Evolutionary conservation across 1,140 invertebrate species (phyloP).

Genomic region (Drosophila seguyi): DNA sequence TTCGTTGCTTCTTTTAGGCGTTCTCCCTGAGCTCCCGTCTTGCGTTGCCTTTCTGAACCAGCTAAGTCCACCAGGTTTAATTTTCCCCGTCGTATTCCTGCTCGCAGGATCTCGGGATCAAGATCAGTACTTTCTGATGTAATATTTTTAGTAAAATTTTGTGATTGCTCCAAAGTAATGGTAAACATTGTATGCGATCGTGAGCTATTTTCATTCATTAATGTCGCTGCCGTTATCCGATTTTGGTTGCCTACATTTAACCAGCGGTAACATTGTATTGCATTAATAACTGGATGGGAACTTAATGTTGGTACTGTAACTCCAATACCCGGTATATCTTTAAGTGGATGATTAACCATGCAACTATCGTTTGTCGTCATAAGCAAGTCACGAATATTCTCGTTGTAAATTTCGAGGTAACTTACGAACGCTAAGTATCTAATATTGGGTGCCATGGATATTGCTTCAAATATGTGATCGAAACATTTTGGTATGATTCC

Average conservation of each 20-base stretch:
- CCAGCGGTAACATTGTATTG: slow-evolving; percentile 91
- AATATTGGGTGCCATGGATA: slow-evolving; percentile 91
- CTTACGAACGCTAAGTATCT: slow-evolving; percentile 96
- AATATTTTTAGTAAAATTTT: not conserved
- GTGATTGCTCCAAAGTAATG: slow-evolving; percentile 92
- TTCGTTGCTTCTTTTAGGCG: slow-evolving; percentile 97
- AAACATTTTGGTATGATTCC: slow-evolving; percentile 95
- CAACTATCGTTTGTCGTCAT: slow-evolving; percentile 46
- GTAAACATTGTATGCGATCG: slow-evolving; percentile 97
- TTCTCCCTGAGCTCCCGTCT: slow-evolving; percentile 95
- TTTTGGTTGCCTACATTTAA: slow-evolving; percentile 92
- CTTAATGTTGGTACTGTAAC: slow-evolving; percentile 90
- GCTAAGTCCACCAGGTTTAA: slow-evolving; percentile 94
- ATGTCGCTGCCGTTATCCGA: slow-evolving; percentile 93
- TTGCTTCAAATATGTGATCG: slow-evolving; percentile 97
- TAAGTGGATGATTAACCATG: slow-evolving; percentile 87
- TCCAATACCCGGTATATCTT: slow-evolving; percentile 92
- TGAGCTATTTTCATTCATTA: slow-evolving; percentile 97
- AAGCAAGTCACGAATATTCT: slow-evolving; percentile 92
- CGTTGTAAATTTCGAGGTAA: slow-evolving; percentile 97
- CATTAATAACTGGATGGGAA: slow-evolving; percentile 85
- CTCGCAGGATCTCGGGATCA: not conserved
- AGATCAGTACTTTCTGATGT: slow-evolving; percentile 11
- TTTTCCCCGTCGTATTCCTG: slow-evolving; percentile 90
- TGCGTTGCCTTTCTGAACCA: slow-evolving; percentile 95